These are phyloP conservation scores for Eospalax fontanierii DNA, from an alignment of 2,797 vertebrate species.

Conservation along the genomic window DNA sequence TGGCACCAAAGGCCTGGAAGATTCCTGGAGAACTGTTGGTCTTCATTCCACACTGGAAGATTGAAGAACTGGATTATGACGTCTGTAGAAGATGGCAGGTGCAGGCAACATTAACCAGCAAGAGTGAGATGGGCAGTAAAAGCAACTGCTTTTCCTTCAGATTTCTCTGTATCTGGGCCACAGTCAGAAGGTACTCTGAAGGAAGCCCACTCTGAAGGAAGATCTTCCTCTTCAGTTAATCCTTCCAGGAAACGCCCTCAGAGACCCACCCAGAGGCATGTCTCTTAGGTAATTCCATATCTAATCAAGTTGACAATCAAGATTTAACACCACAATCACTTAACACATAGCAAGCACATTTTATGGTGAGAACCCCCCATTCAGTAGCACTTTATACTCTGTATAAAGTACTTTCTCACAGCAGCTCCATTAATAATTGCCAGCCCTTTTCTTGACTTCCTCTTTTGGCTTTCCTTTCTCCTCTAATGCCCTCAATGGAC, in stretches of 20 bases:
- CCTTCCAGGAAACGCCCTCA: not conserved
- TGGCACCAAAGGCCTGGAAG: too few species aligned
- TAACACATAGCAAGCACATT: not conserved
- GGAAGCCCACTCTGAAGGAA: not conserved
- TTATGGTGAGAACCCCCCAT: too few species aligned
- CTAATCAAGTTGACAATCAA: not conserved
- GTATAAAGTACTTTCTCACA: not conserved
- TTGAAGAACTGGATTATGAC: not conserved
- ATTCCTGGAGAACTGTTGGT: not conserved
- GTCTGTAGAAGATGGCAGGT: not conserved
- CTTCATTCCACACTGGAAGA: not conserved
- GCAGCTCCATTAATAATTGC: not conserved
- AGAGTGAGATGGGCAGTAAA: not conserved
- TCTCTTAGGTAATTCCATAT: not conserved
- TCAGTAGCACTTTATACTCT: not conserved
- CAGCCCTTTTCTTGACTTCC: not conserved
- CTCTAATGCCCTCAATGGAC: not conserved
- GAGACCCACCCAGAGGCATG: not conserved
- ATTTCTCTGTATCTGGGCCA: not conserved
- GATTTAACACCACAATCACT: not conserved
- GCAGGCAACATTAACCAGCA: not conserved
- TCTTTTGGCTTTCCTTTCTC: not conserved
- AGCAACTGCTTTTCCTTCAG: not conserved
- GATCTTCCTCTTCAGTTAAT: not conserved
- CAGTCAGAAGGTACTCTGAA: not conserved